These are phyloP conservation scores for Trilocha varians DNA, from an alignment of 2,888 invertebrate genomes.

Conservation along the genomic window DNA sequence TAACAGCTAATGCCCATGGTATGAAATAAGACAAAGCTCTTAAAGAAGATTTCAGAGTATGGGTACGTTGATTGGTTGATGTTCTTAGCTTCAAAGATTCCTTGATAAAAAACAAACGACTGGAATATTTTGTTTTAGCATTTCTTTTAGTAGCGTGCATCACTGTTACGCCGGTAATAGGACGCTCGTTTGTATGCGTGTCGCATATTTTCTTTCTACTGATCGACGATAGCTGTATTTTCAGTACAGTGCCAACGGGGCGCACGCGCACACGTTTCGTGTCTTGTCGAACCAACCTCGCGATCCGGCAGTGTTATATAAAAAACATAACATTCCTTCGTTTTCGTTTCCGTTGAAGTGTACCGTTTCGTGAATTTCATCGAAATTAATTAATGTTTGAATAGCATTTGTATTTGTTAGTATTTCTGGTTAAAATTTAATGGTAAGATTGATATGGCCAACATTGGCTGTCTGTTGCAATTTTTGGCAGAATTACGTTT, in stretches of 20 bases:
- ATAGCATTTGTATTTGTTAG: background rate
- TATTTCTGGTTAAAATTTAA: background rate
- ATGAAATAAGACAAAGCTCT: no score
- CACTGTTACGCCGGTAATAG: slow-evolving; percentile 26
- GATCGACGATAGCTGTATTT: slow-evolving; percentile 13
- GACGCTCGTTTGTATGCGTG: slow-evolving; percentile 21
- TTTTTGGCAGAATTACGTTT: background rate
- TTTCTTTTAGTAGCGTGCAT: slow-evolving; percentile 22
- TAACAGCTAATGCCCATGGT: no score
- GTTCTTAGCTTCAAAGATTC: no score
- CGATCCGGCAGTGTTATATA: slow-evolving; percentile 38
- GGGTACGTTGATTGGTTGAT: no score
- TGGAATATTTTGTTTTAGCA: slow-evolving; percentile 11
- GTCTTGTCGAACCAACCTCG: slow-evolving; percentile 18
- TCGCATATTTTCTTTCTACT: slow-evolving; percentile 16
- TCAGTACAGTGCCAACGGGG: slow-evolving; percentile 43
- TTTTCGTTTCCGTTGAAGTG: slow-evolving; percentile 25
- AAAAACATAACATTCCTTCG: slow-evolving; percentile 16
- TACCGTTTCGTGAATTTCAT: background rate
- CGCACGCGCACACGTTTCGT: slow-evolving; percentile 34
- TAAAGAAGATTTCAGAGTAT: no score
- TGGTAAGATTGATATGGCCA: no score
- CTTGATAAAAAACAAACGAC: slow-evolving; percentile 6
- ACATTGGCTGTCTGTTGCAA: background rate
- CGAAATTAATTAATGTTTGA: background rate